These are phyloP conservation scores for Hesperophylax magnus DNA, from an alignment of 1,140 invertebrate species.

Conservation along the genomic window DNA sequence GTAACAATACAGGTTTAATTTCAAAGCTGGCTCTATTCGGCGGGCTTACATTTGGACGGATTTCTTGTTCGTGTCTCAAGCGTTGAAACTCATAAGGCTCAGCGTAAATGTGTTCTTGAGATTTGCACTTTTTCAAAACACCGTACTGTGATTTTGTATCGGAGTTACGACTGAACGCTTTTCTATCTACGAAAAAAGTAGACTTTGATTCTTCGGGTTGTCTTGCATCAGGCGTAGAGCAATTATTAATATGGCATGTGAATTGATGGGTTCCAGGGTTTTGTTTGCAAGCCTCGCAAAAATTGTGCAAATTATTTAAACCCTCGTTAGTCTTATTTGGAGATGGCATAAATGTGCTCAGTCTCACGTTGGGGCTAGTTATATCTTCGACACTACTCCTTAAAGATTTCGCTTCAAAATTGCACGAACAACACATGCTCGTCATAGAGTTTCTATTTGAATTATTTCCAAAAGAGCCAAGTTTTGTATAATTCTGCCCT, in stretches of 20 bases:
- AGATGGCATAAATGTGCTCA: slow-evolving; percentile 54
- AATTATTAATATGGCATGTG: slow-evolving; percentile 66
- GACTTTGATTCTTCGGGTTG: slow-evolving; percentile 58
- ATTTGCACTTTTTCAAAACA: slow-evolving; percentile 52
- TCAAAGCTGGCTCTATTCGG: background rate
- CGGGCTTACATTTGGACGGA: background rate
- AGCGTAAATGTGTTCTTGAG: slow-evolving; percentile 65
- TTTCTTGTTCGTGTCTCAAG: slow-evolving; percentile 30
- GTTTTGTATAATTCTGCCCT: slow-evolving; percentile 60
- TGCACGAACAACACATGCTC: slow-evolving; percentile 60
- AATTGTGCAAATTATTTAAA: slow-evolving; percentile 52
- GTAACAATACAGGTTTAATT: slow-evolving; percentile 46
- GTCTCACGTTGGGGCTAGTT: slow-evolving; percentile 15
- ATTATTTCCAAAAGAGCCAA: slow-evolving; percentile 59
- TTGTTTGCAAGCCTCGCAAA: slow-evolving; percentile 62
- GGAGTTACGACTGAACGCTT: background rate
- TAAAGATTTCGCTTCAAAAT: slow-evolving; percentile 20
- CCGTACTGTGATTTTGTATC: slow-evolving; percentile 32
- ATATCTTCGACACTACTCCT: slow-evolving; percentile 38
- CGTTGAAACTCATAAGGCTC: slow-evolving; percentile 63
- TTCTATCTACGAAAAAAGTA: slow-evolving; percentile 60
- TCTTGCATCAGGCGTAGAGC: slow-evolving; percentile 59
- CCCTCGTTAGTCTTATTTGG: slow-evolving; percentile 44
- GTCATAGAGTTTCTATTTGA: slow-evolving; percentile 48
- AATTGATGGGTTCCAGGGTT: slow-evolving; percentile 63